Conservation (phyloP, 1,140 invertebrate species). For the Oedothorax gibbosus region DNA sequence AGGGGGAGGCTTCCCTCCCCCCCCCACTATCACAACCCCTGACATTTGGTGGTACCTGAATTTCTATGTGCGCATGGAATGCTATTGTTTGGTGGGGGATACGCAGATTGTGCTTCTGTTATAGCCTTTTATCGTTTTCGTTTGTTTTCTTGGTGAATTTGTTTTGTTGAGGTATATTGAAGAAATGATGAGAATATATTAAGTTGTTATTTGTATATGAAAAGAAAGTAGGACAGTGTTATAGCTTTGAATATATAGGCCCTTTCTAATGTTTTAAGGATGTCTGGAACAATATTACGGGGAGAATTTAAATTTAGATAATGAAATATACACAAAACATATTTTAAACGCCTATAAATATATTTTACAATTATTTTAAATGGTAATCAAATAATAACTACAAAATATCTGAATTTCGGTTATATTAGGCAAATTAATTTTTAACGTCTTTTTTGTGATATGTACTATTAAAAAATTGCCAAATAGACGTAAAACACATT, state of each 20-base stretch:
- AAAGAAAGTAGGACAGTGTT: not conserved
- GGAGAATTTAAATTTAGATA: too few species aligned
- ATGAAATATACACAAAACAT: too few species aligned
- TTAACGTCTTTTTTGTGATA: too few species aligned
- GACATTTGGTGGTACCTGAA: slow-evolving; percentile 40
- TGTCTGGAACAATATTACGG: too few species aligned
- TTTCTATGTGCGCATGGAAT: slow-evolving; percentile 28
- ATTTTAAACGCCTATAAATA: too few species aligned
- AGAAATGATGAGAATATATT: not conserved
- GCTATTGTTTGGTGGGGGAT: slow-evolving; percentile 28
- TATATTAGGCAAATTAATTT: too few species aligned
- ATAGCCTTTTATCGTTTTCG: not conserved
- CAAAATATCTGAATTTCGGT: too few species aligned
- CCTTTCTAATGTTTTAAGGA: too few species aligned
- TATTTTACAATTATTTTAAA: too few species aligned
- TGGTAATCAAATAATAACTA: too few species aligned
- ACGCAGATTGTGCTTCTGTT: slow-evolving; percentile 1
- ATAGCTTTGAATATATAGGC: not conserved
- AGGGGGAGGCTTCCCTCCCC: not conserved
- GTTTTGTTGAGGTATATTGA: not conserved
- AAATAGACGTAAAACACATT: too few species aligned
- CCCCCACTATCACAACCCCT: slow-evolving; percentile 41
- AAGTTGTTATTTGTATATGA: not conserved
- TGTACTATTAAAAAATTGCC: too few species aligned
- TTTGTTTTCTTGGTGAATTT: not conserved